These are phyloP conservation scores for Drosophila kanapiae DNA, from an alignment of 1,140 invertebrate species.

Conservation along the genomic window DNA sequence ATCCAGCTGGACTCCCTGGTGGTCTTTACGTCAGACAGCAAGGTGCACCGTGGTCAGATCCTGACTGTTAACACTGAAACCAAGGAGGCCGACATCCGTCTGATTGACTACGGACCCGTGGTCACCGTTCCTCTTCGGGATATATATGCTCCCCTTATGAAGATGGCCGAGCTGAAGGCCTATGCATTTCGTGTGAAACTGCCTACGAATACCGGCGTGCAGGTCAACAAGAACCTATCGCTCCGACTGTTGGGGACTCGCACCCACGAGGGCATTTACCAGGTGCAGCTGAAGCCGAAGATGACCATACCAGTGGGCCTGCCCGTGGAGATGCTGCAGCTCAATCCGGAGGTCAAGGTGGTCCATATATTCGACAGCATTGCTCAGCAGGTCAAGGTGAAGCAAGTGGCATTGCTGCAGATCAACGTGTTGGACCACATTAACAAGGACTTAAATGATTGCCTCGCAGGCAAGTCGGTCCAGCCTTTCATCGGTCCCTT, in stretches of 20 bases:
- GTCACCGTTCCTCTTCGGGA: not conserved
- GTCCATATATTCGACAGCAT: conserved; percentile 21
- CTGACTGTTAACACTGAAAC: not conserved
- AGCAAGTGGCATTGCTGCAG: conserved; percentile 39
- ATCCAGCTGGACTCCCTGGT: conserved; percentile 38
- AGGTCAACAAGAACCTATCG: conserved; percentile 43
- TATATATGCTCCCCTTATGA: conserved; percentile 25
- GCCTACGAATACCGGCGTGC: conserved; percentile 27
- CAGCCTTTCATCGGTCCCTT: conserved; percentile 5
- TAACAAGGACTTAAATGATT: conserved; percentile 36
- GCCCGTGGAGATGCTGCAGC: conserved; percentile 41
- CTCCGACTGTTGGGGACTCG: conserved; percentile 42
- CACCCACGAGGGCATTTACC: conserved; percentile 35
- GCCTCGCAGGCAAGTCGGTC: not conserved
- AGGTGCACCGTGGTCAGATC: conserved; percentile 33
- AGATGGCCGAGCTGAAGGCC: conserved; percentile 42
- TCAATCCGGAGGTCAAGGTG: conserved; percentile 34
- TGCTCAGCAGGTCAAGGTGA: conserved; percentile 4
- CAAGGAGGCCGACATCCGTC: conserved; percentile 19
- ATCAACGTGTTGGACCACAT: conserved; percentile 40
- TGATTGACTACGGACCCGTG: conserved; percentile 51
- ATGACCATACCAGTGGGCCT: conserved; percentile 38
- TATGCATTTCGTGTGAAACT: conserved; percentile 48
- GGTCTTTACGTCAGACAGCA: not conserved
- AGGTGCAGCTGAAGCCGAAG: conserved; percentile 50